A percentile compares a stretch with the other conserved stretches of the same genome.
These are phyloP conservation scores for Cephus sareptanus DNA, from an alignment of 2,888 invertebrate genomes.

Conservation along the genomic window DNA sequence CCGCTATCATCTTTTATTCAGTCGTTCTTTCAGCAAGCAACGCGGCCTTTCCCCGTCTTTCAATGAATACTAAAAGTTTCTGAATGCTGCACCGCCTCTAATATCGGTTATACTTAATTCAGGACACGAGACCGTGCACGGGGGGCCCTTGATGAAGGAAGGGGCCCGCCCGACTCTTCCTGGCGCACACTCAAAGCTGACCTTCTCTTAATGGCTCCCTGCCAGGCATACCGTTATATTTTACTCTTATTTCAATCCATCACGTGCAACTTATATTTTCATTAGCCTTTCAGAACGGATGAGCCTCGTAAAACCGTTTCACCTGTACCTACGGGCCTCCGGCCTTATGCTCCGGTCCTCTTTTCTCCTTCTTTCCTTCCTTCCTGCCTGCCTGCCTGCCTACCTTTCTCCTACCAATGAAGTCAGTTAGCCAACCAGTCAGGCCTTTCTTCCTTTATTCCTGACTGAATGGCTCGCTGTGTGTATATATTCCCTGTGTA, in stretches of 20 bases:
- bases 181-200: slow-evolving; percentile 38
- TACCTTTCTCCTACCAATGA: not conserved
- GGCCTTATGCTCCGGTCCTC: slow-evolving; percentile 9
- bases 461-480: not conserved
- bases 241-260: slow-evolving; percentile 54
- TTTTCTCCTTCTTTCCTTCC: slow-evolving; percentile 6
- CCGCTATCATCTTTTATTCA: slow-evolving; percentile 40
- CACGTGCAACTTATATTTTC: slow-evolving; percentile 63
- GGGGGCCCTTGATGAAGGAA: slow-evolving; percentile 42
- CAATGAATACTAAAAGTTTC: slow-evolving; percentile 62
- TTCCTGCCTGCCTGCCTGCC: slow-evolving; percentile 5
- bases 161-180: not conserved
- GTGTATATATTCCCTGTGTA: not conserved
- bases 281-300: slow-evolving; percentile 56
- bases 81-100: slow-evolving; percentile 52
- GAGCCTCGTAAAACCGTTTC: slow-evolving; percentile 48
- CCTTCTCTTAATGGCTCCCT: slow-evolving; percentile 39
- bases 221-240: slow-evolving; percentile 46
- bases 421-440: not conserved
- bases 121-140: slow-evolving; percentile 49
- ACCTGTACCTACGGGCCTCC: slow-evolving; percentile 47
- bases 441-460: not conserved
- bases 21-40: slow-evolving; percentile 41
- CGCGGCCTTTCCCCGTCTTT: slow-evolving; percentile 48
- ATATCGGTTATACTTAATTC: slow-evolving; percentile 65